A percentile compares a stretch with the other conserved stretches of the same genome.
Evolutionary conservation across 2,113 vertebrate genomes (phyloP).

Genomic region (Leucosticte australis): DNA sequence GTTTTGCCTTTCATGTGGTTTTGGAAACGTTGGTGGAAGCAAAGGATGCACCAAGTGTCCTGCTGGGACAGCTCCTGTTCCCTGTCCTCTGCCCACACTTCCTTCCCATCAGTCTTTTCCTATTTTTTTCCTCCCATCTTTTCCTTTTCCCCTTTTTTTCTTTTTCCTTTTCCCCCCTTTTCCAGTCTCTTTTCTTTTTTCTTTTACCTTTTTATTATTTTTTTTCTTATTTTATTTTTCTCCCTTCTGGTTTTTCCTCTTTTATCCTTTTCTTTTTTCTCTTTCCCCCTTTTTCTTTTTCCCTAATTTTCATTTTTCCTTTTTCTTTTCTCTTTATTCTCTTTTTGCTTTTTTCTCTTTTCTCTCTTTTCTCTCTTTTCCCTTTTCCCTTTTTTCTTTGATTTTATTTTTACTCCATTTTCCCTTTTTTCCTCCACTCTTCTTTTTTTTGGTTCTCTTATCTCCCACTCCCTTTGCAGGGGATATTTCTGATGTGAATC

Average conservation of each 20-base stretch:
- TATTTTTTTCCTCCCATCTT: no score
- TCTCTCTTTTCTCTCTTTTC: no score
- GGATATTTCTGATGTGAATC: background rate
- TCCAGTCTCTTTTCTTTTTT: background rate
- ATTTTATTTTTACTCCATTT: background rate
- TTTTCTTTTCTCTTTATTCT: fast-evolving
- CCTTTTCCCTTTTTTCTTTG: fast-evolving
- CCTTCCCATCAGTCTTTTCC: background rate
- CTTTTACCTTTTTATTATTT: background rate
- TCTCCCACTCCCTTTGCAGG: background rate
- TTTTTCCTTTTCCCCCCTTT: fast-evolving
- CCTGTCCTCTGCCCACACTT: background rate
- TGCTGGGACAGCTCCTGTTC: background rate
- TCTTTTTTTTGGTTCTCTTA: background rate
- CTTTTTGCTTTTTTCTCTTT: fast-evolving
- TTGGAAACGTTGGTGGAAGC: background rate
- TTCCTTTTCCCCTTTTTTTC: fast-evolving
- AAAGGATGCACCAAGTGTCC: background rate
- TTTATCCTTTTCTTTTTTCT: no score
- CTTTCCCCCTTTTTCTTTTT: background rate
- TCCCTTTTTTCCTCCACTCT: fast-evolving
- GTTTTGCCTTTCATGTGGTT: background rate
- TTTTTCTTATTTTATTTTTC: background rate
- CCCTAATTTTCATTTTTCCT: no score
- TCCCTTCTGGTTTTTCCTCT: background rate